Evolutionary conservation across 2,888 invertebrate genomes (phyloP), one percentile per base, ranked within the genome.

Genomic region (Antheraea assamensis): DNA sequence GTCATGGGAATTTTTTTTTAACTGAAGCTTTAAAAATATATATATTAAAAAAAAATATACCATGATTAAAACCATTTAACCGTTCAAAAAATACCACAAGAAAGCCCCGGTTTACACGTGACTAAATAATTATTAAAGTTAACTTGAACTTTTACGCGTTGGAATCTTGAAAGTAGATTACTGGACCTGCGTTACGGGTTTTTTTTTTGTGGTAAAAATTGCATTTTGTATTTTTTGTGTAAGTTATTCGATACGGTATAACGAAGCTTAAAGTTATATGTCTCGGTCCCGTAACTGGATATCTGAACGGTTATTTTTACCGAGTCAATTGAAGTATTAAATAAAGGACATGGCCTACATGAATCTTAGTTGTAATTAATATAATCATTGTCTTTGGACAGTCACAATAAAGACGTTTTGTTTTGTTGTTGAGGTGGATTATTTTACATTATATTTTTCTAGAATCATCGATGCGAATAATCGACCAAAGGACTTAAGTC

Each of bases 171-270:
- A 68, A 68, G 68, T 68, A 35, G 82, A 83, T 81, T 80, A 71
- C 61, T 52, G 72, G 71, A 27, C 73, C 47, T 76, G 72, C 35
- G n/a, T 27, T 80, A 84, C 82, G 55, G 75, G 83, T 83, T 83
- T 77, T 72, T 68, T 55, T 61, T 61, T 64, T 64, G 74, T 78
- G 70, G 73, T 74, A 72, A 75, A 75, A 79, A 78, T 77, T 77
- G 78, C 66, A 55, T 70, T 74, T 71, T 74, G 58, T 72, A 74
- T 72, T 79, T 85, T 85, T 85, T 84, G 73, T 76, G 72, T 76
- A 72, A 70, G 86, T 81, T 85, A 88, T 79, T 79, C 76, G 79
- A 88, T 79, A 83, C 80, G 72, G 75, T 76, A 80, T 80, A 78
- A 80, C 77, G 78, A 81, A 82, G 81, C 80, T 76, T 76, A 80